A percentile compares a stretch with the other conserved stretches of the same genome.
phyloP scores from a whole-genome alignment of 2,113 vertebrate genomes.

The Gorsachius goisagi region DNA sequence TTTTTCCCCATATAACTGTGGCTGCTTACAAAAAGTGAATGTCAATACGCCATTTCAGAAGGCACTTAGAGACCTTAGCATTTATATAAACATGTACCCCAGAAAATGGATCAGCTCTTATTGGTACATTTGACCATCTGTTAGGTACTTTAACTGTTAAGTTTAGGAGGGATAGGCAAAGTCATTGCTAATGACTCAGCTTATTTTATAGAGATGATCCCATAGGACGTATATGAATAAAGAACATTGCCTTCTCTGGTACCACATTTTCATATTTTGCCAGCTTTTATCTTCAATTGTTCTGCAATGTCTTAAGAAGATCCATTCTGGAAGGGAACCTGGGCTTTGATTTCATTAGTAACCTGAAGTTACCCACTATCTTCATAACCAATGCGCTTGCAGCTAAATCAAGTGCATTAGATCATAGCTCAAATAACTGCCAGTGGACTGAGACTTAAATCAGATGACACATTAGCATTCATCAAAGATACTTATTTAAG shows the following conservation, averaged over 20 bases:
- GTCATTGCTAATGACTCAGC: background rate
- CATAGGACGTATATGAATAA: background rate
- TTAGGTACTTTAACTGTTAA: background rate
- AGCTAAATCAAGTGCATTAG: background rate
- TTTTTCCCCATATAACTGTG: background rate
- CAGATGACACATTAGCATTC: background rate
- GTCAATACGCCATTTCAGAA: background rate
- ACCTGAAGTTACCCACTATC: background rate
- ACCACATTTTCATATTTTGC: fast-evolving
- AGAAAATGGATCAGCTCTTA: background rate
- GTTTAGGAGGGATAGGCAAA: background rate
- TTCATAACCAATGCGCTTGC: background rate
- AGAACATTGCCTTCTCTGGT: background rate
- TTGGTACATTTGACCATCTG: background rate
- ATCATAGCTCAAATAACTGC: background rate
- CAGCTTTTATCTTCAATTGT: background rate
- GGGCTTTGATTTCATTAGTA: background rate
- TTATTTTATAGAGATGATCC: background rate
- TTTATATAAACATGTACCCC: background rate
- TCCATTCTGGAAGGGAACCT: background rate
- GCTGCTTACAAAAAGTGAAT: background rate
- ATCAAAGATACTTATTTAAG: background rate
- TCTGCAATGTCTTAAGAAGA: background rate
- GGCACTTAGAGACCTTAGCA: background rate
- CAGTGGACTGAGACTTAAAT: background rate